Percentiles rank a stretch among this genome's conserved stretches.
Conservation (phyloP, 2,888 invertebrate genomes). For the Pristionchus maxplancki region DNA sequence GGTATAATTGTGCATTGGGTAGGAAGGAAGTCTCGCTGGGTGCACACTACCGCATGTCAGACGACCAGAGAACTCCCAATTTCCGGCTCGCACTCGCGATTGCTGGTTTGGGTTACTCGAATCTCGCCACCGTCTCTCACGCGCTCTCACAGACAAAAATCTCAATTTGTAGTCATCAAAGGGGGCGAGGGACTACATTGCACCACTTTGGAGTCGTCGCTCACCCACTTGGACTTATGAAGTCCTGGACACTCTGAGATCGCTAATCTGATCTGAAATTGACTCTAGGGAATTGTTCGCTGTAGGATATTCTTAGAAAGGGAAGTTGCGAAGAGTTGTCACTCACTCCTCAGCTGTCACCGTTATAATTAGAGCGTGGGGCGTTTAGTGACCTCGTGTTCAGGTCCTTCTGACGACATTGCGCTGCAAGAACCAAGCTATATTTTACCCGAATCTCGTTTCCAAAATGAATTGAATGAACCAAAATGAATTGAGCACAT, state of each 20-base stretch:
- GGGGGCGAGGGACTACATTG: no score
- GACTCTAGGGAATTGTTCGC: no score
- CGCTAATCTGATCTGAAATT: no score
- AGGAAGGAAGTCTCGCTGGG: neutral
- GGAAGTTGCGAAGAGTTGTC: neutral
- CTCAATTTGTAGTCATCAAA: no score
- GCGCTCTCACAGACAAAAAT: no score
- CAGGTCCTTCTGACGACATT: neutral
- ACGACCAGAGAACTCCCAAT: slow-evolving; percentile 22
- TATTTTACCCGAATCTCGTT: no score
- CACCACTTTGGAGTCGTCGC: no score
- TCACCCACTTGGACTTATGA: no score
- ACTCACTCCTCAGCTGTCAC: neutral
- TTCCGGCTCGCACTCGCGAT: neutral
- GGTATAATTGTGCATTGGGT: neutral
- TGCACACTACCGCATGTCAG: neutral
- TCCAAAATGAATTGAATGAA: no score
- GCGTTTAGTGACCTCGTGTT: neutral
- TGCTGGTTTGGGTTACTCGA: neutral
- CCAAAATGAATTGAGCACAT: no score
- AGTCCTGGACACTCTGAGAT: no score
- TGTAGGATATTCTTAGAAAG: neutral
- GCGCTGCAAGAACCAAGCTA: neutral
- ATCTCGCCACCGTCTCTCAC: neutral
- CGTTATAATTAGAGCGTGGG: neutral